phyloP scores from a whole-genome alignment of 2,113 vertebrate genomes.

The Atractosteus spatula region DNA sequence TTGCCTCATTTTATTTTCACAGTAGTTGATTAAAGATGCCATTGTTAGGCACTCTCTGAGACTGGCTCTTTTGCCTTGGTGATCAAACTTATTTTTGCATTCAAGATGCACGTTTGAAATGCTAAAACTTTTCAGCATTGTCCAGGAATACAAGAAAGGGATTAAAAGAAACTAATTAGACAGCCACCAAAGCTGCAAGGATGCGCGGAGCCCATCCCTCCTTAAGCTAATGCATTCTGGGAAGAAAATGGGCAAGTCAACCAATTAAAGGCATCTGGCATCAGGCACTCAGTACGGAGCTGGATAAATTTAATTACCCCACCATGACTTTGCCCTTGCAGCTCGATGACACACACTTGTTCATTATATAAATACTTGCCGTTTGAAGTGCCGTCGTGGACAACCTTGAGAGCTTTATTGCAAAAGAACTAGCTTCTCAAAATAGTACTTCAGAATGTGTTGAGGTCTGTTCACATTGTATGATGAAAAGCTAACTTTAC shows the following conservation, averaged over 20 bases:
- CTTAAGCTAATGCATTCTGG: slow-evolving; percentile 46
- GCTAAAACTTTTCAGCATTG: slow-evolving; percentile 56
- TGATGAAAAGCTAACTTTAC: neutral
- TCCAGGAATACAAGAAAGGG: slow-evolving; percentile 48
- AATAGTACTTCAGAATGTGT: slow-evolving; percentile 21
- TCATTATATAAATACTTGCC: slow-evolving; percentile 47
- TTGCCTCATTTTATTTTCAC: slow-evolving; percentile 63
- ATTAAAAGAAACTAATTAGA: slow-evolving; percentile 54
- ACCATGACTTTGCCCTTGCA: slow-evolving; percentile 38
- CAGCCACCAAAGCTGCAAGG: slow-evolving; percentile 39
- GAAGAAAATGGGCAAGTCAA: slow-evolving; percentile 39
- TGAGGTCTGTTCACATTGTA: slow-evolving; percentile 27
- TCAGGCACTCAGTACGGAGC: slow-evolving; percentile 39
- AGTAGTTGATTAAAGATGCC: slow-evolving; percentile 55
- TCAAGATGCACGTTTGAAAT: slow-evolving; percentile 69
- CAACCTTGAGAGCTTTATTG: slow-evolving; percentile 33
- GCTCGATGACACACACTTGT: slow-evolving; percentile 40
- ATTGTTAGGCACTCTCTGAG: slow-evolving; percentile 48
- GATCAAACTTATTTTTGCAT: slow-evolving; percentile 56
- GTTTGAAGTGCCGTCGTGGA: slow-evolving; percentile 36
- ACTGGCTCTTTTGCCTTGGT: slow-evolving; percentile 38
- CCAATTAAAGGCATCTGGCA: slow-evolving; percentile 49
- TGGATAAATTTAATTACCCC: slow-evolving; percentile 46
- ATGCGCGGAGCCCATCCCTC: slow-evolving; percentile 30
- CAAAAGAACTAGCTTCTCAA: slow-evolving; percentile 34